Base-by-base conservation (phyloP, 1,140 invertebrate species). In the Penaeus japonicus region DNA sequence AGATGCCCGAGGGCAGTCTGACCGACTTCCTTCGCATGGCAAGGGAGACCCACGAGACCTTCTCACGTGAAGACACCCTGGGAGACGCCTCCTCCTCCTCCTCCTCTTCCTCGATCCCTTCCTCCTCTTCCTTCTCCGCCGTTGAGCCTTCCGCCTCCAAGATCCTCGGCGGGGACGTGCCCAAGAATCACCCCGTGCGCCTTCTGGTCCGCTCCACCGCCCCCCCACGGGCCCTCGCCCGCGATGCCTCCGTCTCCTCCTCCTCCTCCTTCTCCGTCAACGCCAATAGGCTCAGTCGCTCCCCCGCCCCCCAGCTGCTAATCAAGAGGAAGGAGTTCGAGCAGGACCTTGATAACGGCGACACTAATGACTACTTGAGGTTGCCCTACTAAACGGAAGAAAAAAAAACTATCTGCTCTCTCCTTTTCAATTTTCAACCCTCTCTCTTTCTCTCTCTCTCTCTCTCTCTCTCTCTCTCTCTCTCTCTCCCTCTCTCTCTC, bases 311-410 rank as follows among this genome's bases (percentile, higher is more conserved):
- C 12, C 80, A 88, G 53, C 55, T 83, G 30, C 57, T 84, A 54
- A 75, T 75, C 53, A 88, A 88, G 73, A 79, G 87, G n/a, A 73
- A 77, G 55, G 87, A 88, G 81, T 88, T 88, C 55, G 87, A 88
- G 47, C 87, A 88, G 53, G 87, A 88, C 62, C 53, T 88, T 5
- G 87, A 88, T 54, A 88, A 88, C 54, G 87, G 87, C 17, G 87
- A 88, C 35, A 88, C 80, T 15, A 84, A 65, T 55, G 87, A 88
- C 54, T 88, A 75, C 78, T 79, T 88, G 47, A 83, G 87, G 87
- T 77, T 82, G 80, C 80, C 87, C 20, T 88, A 88, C 30, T 88
- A 84, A 57, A 62, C 15, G 20, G 10, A 18, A 20, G 2, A 59
- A 20, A 4, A 27, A 62, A 24, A 65, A 32, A 5, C n/a, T n/a